phyloP scores from a whole-genome alignment of 2,797 vertebrate species.

The Helostoma temminkii region DNA sequence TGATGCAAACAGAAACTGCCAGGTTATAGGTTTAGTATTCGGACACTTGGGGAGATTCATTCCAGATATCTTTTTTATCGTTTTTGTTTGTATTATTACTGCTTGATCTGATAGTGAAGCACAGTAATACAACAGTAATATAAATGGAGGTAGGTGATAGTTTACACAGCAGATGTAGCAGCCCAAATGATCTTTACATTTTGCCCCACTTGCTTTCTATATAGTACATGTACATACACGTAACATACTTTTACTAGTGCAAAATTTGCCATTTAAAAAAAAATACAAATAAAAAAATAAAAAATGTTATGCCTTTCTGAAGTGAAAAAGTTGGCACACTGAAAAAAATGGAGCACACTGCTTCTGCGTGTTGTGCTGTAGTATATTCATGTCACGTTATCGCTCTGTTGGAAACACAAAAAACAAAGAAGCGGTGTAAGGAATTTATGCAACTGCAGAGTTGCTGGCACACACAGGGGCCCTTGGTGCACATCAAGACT shows the following conservation, averaged over 20 bases:
- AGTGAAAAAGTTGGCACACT: not conserved
- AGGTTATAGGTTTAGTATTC: not conserved
- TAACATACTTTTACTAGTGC: not conserved
- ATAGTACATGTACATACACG: not conserved
- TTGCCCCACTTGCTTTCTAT: not conserved
- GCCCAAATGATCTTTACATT: not conserved
- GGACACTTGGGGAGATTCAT: not conserved
- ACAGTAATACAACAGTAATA: not conserved
- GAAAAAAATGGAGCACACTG: not conserved
- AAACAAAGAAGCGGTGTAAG: not conserved
- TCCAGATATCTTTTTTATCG: not conserved
- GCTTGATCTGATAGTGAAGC: not conserved
- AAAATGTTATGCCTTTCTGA: not conserved
- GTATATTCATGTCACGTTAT: not conserved
- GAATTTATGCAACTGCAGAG: not conserved
- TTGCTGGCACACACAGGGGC: not conserved
- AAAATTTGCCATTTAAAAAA: not conserved
- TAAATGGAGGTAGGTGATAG: not conserved
- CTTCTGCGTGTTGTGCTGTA: not conserved
- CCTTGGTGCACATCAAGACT: not conserved
- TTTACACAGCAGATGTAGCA: not conserved
- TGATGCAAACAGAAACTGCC: constrained; percentile 2
- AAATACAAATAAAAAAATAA: not conserved
- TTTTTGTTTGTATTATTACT: too few species aligned
- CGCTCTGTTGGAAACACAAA: not conserved